Evolutionary conservation across 2,888 invertebrate species (phyloP).

Genomic region (Oscheius myriophilus): DNA sequence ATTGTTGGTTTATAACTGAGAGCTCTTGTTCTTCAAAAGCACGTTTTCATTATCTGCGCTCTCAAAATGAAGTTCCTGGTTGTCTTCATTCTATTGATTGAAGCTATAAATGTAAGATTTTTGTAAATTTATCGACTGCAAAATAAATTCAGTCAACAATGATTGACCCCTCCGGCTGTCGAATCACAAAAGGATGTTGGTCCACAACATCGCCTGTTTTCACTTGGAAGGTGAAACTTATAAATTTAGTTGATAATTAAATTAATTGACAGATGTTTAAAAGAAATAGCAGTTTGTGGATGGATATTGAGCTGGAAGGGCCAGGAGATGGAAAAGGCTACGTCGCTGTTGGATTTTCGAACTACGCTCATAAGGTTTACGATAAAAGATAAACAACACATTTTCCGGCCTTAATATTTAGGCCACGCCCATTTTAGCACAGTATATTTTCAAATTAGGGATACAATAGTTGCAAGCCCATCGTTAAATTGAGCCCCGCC

Average conservation of each 20-base stretch:
- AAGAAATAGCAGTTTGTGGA: neutral
- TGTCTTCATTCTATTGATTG: no score
- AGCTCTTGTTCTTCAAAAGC: no score
- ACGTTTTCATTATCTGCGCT: no score
- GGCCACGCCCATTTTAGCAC: neutral
- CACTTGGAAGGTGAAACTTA: conserved; percentile 6
- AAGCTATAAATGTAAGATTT: no score
- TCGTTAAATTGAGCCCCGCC: no score
- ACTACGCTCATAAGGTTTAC: conserved; percentile 13
- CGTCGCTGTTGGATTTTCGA: conserved; percentile 16
- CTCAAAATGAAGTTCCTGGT: no score
- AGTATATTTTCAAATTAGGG: neutral
- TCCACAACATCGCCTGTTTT: conserved; percentile 4
- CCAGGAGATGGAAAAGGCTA: conserved; percentile 16
- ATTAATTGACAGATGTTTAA: neutral
- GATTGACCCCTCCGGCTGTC: conserved; percentile 1
- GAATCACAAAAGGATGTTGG: conserved; percentile 11
- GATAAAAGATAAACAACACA: no score
- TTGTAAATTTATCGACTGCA: no score
- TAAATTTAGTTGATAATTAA: neutral
- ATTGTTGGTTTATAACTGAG: no score
- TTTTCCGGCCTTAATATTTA: no score
- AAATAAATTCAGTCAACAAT: conserved; percentile 1
- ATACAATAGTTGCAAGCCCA: no score
- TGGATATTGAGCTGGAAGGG: conserved; percentile 8